Conservation (phyloP, 2,888 invertebrate species). For the Tetrapedia diversipes region DNA sequence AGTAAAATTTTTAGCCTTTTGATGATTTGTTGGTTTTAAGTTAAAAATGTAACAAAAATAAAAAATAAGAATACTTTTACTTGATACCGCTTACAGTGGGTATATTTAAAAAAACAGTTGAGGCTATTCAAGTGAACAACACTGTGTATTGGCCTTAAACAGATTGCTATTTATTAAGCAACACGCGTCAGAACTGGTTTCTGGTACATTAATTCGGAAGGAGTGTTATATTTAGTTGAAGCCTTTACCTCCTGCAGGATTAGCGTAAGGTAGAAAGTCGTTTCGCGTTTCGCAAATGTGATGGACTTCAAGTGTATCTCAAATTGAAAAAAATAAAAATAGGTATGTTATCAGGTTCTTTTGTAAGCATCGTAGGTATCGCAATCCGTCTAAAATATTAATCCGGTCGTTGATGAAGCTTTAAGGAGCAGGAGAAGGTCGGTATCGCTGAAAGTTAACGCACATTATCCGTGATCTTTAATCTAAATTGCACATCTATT, state of each 20-base stretch:
- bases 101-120: too few species aligned
- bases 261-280: constrained; percentile 23
- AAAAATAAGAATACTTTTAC: too few species aligned
- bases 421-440: constrained; percentile 28
- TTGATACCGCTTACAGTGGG: too few species aligned
- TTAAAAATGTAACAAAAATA: too few species aligned
- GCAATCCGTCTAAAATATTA: constrained; percentile 25
- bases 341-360: neutral
- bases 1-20: too few species aligned
- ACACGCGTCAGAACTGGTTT: neutral
- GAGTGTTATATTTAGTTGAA: neutral
- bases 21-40: too few species aligned
- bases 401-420: constrained; percentile 17
- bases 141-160: neutral
- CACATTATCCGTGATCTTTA: constrained; percentile 50
- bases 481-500: constrained; percentile 65
- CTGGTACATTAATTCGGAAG: neutral
- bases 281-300: constrained; percentile 33
- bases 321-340: neutral
- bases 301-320: constrained; percentile 8
- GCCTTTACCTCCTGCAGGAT: neutral
- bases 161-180: neutral
- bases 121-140: too few species aligned
- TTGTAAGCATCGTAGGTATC: neutral
- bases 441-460: constrained; percentile 50